Base-by-base conservation (phyloP, 2,113 vertebrate genomes). In the Electrona antarctica region DNA sequence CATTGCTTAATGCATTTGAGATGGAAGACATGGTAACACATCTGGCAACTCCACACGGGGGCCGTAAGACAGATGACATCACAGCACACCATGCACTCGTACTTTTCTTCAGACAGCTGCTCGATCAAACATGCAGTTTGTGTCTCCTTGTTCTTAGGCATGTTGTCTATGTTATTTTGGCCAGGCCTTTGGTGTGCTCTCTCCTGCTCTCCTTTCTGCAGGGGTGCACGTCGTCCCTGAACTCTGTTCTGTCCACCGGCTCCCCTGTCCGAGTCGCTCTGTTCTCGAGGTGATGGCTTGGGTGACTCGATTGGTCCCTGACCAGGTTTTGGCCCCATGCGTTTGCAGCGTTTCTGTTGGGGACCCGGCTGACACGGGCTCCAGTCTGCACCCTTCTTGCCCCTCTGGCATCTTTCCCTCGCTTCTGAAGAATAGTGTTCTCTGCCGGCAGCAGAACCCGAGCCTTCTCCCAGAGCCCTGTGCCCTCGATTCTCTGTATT, bases 81-180 rank as follows among this genome's bases (percentile, higher is more conserved):
- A 73, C 98, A 99, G 89, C 98, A 99, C 4, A 99, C 98, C 98
- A 99, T 99, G 78, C 98, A 99, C 86, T 99, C 98, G 0, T 99
- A 99, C 80, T 98, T 98, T 90, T 99, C 97, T 73, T 95, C 94
- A 0, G 97, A 97, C 80, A 99, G 92, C 80, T 99, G 98, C 65
- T 99, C 97, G 69, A 98, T 97, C 74, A 99, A 79, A 21, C 95
- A 97, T 2, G 97, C 98, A 86, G 97, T 99, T 73, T 99, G 97
- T 0, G 97, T 97, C 92, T 99, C 97, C 78, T 97, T 97, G 91
- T 93, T 97, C 91, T 96, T 96, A 60, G 96, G 94, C 58, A 95
- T 64, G 60, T 94, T 93, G 59, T 90, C 92, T 72, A 92, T 92
- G 77, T 91, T 97, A 74, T 93, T 93, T 81, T 90, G 94, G 60